Base-by-base conservation (phyloP, 2,113 vertebrate genomes). In the Chelonoidis abingdonii region DNA sequence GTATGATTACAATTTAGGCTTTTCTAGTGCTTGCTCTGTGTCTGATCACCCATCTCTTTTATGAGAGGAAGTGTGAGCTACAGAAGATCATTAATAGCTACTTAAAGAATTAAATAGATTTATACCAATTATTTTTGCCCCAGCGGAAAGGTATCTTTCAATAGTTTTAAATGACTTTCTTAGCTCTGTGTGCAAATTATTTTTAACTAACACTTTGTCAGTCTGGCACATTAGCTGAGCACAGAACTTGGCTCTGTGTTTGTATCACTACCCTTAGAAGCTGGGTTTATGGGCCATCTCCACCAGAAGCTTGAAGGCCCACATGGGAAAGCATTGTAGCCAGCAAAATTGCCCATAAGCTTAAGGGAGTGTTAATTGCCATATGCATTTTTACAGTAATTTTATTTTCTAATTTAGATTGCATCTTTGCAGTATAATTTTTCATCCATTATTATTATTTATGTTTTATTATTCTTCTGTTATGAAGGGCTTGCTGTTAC, bases 401-500 rank as follows among this genome's bases (percentile, higher is more conserved):
- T 89, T 94, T 97, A 91, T 93, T 14, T 94, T 96, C 89, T 87
- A 94, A 92, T 96, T 96, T 94, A 96, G 78, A 94, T 49, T 92
- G 62, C 53, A 84, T 92, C 89, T 96, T 95, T 69, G 78, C 87
- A 86, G 56, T 75, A 84, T 95, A 96, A 97, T 95, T 94, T 97
- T 96, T 92, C 69, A 94, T 53, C 16, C 4, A 1, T 47, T 89
- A 72, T 84, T 94, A 95, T 96, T 94, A 95, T 96, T 97, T 95
- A 95, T 94, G 88, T 69, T 16, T 94, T 94, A 92, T 93, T 93
- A 90, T 97, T 94, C 89, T 90, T 94, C 62, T 88, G 84, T 96
- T 95, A 91, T 84, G 82, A 92, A 81, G 22, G 89, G 47, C 87
- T 89, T 93, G 52, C 87, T 88, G 52, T 84, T 82, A 93, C 80